These are phyloP conservation scores for Leptinotarsa lineolata DNA, from an alignment of 1,140 invertebrate species.

Conservation along the genomic window DNA sequence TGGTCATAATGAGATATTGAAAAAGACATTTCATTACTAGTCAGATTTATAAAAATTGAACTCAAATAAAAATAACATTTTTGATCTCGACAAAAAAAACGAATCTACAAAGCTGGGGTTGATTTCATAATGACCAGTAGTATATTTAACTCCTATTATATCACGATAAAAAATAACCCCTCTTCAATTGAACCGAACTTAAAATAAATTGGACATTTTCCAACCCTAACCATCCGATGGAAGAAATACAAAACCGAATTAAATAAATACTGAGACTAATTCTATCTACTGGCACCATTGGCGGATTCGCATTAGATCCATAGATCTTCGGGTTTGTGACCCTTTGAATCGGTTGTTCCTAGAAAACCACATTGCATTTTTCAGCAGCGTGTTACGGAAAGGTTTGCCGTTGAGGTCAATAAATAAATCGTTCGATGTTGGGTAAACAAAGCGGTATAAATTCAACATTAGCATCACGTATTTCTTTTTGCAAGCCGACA, in stretches of 20 bases:
- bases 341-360: neutral
- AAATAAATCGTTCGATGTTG: conserved; percentile 12
- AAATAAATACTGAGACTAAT: conserved; percentile 1
- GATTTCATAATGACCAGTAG: too few species aligned
- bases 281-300: neutral
- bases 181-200: neutral
- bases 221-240: neutral
- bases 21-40: too few species aligned
- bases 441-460: conserved; percentile 12
- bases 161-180: too few species aligned
- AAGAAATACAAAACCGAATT: conserved; percentile 3
- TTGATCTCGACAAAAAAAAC: too few species aligned
- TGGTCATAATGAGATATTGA: too few species aligned
- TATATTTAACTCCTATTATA: too few species aligned
- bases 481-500: conserved; percentile 6
- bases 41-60: too few species aligned
- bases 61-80: too few species aligned
- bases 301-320: neutral
- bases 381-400: conserved; percentile 5
- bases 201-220: neutral
- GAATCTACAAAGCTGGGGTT: too few species aligned
- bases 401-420: conserved; percentile 1
- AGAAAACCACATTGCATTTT: conserved; percentile 19
- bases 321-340: neutral
- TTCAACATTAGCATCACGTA: conserved; percentile 18